Evolutionary conservation across 2,797 vertebrate species (phyloP).

Genomic region (Rhinoraja longicauda): DNA sequence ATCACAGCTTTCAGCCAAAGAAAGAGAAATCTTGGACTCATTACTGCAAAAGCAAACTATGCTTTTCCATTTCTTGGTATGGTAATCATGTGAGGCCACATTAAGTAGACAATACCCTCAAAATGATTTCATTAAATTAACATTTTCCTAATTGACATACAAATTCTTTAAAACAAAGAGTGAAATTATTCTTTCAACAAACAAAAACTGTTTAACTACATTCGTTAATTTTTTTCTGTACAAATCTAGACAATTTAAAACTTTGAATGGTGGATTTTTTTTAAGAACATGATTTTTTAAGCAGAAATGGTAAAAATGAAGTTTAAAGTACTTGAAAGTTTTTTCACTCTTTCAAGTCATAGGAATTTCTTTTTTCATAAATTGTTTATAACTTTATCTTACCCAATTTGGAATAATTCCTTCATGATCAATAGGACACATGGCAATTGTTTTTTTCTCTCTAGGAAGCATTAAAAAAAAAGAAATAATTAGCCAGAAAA

Average conservation of each 20-base stretch:
- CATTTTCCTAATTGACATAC: not conserved
- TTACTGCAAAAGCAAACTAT: not conserved
- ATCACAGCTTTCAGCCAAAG: no score
- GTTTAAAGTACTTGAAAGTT: not conserved
- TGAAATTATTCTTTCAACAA: not conserved
- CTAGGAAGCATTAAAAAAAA: constrained; percentile 49
- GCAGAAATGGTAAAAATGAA: not conserved
- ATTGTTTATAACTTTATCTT: constrained; percentile 46
- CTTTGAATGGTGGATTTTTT: not conserved
- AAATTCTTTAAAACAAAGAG: not conserved
- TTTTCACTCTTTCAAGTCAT: not conserved
- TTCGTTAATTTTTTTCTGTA: not conserved
- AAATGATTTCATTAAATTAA: not conserved
- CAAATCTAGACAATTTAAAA: not conserved
- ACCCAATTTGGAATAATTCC: constrained; percentile 72
- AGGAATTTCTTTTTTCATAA: not conserved
- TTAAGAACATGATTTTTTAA: not conserved
- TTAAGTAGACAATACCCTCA: not conserved
- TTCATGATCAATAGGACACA: constrained; percentile 71
- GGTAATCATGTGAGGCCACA: not conserved
- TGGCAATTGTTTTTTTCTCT: constrained; percentile 56
- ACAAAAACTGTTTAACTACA: not conserved
- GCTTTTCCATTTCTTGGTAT: not conserved
- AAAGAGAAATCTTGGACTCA: not conserved
- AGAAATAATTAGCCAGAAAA: constrained; percentile 42